These are phyloP conservation scores for Alouatta palliata DNA, from an alignment of 2,113 vertebrate species.

Conservation along the genomic window DNA sequence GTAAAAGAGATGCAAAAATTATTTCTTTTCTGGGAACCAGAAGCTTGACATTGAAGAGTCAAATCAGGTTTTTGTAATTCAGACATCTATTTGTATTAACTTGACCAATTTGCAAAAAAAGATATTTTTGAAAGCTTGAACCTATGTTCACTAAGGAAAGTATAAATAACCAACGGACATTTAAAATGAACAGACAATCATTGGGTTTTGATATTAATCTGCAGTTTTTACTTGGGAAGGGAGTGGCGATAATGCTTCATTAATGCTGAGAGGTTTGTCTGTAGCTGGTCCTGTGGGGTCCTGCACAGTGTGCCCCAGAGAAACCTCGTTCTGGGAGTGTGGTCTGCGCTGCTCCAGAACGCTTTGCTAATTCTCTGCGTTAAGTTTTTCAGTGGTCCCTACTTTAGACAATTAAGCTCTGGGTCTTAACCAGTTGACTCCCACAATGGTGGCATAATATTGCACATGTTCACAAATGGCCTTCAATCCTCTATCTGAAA, in stretches of 20 bases:
- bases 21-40: neutral
- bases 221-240: neutral
- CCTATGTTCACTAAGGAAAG: neutral
- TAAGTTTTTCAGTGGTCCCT: neutral
- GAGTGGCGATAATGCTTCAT: neutral
- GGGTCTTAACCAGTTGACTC: neutral
- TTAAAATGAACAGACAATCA: neutral
- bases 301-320: neutral
- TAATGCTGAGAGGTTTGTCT: neutral
- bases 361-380: neutral
- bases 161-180: neutral
- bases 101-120: neutral
- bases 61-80: neutral
- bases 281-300: neutral
- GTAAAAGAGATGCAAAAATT: neutral
- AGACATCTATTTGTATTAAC: neutral
- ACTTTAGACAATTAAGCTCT: neutral
- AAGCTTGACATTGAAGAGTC: neutral
- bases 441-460: neutral
- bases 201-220: neutral
- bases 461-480: neutral
- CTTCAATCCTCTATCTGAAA: neutral
- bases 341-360: neutral
- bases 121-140: neutral
- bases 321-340: neutral